Percentiles rank a stretch among this genome's conserved stretches.
These are phyloP conservation scores for Sebastes cheni DNA, from an alignment of 2,797 vertebrate genomes.

Conservation along the genomic window DNA sequence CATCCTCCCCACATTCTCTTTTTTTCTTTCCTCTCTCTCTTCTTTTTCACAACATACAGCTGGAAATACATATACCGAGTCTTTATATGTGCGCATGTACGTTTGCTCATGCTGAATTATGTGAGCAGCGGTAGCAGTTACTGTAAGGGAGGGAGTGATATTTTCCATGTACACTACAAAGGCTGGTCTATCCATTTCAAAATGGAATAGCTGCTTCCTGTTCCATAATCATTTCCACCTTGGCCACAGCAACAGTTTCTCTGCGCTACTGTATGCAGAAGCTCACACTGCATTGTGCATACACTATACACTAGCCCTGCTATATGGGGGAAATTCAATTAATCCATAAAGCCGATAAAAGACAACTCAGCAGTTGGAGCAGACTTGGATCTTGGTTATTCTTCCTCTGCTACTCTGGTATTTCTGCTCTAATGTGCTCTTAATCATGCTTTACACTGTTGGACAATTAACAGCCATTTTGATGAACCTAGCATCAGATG, in stretches of 20 bases:
- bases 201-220: conserved; percentile 71
- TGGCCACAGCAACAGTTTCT: conserved; percentile 47
- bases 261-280: conserved; percentile 15
- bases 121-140: conserved; percentile 55
- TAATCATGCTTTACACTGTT: neutral
- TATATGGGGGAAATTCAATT: neutral
- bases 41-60: neutral
- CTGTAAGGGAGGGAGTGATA: conserved; percentile 17
- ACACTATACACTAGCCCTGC: neutral
- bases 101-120: conserved; percentile 34
- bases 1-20: neutral
- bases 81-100: conserved; percentile 16
- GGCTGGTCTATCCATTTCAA: conserved; percentile 74
- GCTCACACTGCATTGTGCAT: neutral
- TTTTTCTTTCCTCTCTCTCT: neutral
- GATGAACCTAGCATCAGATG: neutral
- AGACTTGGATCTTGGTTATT: neutral
- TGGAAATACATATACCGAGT: neutral
- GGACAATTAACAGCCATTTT: neutral
- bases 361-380: neutral
- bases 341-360: neutral
- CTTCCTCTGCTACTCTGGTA: neutral
- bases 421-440: neutral
- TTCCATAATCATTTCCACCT: conserved; percentile 70
- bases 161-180: conserved; percentile 50